Percentiles rank a stretch among this genome's conserved stretches.
phyloP scores from a whole-genome alignment of 2,113 vertebrate species.

The Pheucticus melanocephalus region DNA sequence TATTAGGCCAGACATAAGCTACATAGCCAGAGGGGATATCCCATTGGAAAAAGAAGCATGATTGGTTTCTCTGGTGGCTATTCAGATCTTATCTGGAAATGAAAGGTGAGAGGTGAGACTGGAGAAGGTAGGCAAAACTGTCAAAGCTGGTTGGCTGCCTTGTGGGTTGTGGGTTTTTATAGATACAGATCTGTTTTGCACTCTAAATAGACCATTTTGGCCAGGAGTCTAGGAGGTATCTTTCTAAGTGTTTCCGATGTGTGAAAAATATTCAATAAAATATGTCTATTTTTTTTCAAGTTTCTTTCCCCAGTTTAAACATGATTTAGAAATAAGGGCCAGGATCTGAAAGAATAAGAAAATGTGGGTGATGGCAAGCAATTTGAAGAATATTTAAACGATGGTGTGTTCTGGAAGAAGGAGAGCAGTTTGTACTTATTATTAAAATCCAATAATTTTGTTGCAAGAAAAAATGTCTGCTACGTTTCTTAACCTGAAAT shows the following conservation, averaged over 20 bases:
- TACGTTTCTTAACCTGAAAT: not conserved
- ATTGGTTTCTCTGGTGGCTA: not conserved
- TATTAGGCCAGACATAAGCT: not conserved
- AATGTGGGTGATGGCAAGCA: not conserved
- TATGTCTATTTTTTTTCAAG: rapidly evolving
- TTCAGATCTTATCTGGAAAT: not conserved
- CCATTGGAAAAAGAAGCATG: not conserved
- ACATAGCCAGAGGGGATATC: not conserved
- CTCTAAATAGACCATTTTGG: not conserved
- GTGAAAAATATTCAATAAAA: not conserved
- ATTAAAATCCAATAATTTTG: not conserved
- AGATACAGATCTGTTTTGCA: not conserved
- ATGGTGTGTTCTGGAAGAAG: not conserved
- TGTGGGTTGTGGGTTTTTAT: too few relatives aligned
- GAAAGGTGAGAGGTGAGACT: not conserved
- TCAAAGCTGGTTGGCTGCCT: not conserved
- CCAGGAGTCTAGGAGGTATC: not conserved
- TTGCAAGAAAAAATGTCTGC: not conserved
- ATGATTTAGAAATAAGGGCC: not conserved
- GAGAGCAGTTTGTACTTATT: not conserved
- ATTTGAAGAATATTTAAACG: not conserved
- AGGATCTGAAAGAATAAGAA: not conserved
- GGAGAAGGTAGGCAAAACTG: not conserved
- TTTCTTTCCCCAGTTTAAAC: not conserved
- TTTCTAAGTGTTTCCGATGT: not conserved